Conservation (phyloP, 2,113 vertebrate genomes). For the Strigops habroptila region DNA sequence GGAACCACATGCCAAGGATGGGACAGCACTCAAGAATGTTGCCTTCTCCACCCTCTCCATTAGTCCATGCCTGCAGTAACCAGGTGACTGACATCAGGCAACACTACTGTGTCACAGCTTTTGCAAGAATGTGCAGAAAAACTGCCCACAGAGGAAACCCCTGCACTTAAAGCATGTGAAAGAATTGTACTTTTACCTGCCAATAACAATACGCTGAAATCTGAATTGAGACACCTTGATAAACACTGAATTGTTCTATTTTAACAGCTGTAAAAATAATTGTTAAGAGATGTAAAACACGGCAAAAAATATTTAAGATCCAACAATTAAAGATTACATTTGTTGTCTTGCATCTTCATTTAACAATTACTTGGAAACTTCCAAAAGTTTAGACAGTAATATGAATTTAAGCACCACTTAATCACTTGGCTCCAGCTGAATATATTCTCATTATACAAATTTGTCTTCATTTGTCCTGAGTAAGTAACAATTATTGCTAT, state of each 20-base stretch:
- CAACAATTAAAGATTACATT: neutral
- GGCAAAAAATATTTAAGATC: neutral
- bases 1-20: accelerated
- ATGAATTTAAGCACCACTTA: constrained; percentile 28
- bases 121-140: neutral
- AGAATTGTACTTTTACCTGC: neutral
- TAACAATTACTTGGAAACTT: neutral
- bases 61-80: neutral
- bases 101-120: neutral
- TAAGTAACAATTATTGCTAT: neutral
- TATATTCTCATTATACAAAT: constrained; percentile 11
- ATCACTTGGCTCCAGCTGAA: neutral
- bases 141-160: neutral
- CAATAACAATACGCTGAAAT: neutral
- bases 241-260: neutral
- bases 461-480: neutral
- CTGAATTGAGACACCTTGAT: neutral
- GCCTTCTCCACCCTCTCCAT: neutral
- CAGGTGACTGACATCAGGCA: neutral
- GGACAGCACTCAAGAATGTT: neutral
- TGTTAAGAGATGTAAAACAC: neutral
- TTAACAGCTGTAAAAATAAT: neutral
- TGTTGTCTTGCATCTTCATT: neutral
- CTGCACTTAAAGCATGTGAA: neutral
- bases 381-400: neutral